Percentiles rank a stretch among this genome's conserved stretches.
These are phyloP conservation scores for Trinorchestia longiramus DNA, from an alignment of 1,140 invertebrate species.

Conservation along the genomic window DNA sequence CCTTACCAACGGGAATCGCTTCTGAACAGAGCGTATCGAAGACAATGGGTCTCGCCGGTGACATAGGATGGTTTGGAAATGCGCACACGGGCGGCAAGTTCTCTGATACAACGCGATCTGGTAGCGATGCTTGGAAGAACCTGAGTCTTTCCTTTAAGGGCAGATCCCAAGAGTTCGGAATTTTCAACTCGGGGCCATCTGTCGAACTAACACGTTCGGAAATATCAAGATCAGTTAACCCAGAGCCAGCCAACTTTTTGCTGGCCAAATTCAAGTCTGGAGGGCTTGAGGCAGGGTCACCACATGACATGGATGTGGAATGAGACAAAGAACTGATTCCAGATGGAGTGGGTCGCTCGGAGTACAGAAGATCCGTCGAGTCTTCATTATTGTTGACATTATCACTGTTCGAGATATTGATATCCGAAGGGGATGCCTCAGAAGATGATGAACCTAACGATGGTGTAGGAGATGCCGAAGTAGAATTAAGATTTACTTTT, in stretches of 20 bases:
- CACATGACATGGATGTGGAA: conserved; percentile 12
- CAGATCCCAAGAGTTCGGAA: not conserved
- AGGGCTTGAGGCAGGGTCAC: not conserved
- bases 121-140: not conserved
- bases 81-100: not conserved
- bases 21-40: not conserved
- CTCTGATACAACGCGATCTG: not conserved
- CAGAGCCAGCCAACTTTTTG: not conserved
- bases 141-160: not conserved
- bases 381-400: conserved; percentile 34
- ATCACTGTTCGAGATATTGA: conserved; percentile 37
- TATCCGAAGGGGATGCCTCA: conserved; percentile 14
- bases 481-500: not conserved
- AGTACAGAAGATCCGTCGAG: not conserved
- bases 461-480: conserved; percentile 17
- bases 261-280: not conserved
- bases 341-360: conserved; percentile 20
- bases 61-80: not conserved
- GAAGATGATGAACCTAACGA: conserved; percentile 26
- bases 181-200: not conserved
- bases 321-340: conserved; percentile 28
- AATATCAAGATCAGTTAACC: not conserved
- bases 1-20: not conserved
- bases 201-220: not conserved
- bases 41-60: not conserved